These are phyloP conservation scores for Empis livida DNA, from an alignment of 2,888 invertebrate species.

Conservation along the genomic window DNA sequence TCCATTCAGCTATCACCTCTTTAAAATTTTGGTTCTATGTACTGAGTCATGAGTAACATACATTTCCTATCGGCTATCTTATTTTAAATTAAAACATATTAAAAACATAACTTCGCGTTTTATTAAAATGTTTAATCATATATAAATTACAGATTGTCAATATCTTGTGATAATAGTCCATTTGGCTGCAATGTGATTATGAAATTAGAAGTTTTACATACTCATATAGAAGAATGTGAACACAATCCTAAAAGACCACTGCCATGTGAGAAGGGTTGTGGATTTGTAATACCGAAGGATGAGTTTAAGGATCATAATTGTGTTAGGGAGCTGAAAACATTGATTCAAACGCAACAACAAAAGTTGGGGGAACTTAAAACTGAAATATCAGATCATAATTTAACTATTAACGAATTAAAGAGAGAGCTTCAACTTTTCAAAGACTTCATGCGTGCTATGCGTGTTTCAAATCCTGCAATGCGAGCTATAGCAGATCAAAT, in stretches of 20 bases:
- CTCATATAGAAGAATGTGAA: conserved; percentile 84
- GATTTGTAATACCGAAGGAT: conserved; percentile 88
- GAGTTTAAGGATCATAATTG: conserved; percentile 91
- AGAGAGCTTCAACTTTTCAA: conserved; percentile 77
- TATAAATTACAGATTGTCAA: conserved; percentile 51
- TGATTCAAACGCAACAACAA: conserved; percentile 76
- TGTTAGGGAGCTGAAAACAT: conserved; percentile 69
- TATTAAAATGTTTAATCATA: neutral
- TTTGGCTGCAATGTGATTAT: conserved; percentile 76
- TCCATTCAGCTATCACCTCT: too few relatives aligned
- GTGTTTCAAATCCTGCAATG: conserved; percentile 84
- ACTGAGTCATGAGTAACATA: too few relatives aligned
- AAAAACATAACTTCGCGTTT: too few relatives aligned
- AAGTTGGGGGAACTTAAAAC: conserved; percentile 77
- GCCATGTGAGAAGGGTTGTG: conserved; percentile 88
- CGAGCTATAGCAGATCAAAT: conserved; percentile 85
- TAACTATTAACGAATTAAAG: conserved; percentile 80
- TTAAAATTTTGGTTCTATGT: too few relatives aligned
- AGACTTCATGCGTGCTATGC: conserved; percentile 88
- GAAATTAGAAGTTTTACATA: conserved; percentile 73
- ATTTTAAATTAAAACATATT: too few relatives aligned
- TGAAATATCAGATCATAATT: conserved; percentile 72
- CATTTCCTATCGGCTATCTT: too few relatives aligned
- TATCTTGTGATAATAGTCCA: conserved; percentile 80
- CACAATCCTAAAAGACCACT: conserved; percentile 89